Conservation (phyloP, 1,140 invertebrate genomes). For the Drosophila lacteicornis region DNA sequence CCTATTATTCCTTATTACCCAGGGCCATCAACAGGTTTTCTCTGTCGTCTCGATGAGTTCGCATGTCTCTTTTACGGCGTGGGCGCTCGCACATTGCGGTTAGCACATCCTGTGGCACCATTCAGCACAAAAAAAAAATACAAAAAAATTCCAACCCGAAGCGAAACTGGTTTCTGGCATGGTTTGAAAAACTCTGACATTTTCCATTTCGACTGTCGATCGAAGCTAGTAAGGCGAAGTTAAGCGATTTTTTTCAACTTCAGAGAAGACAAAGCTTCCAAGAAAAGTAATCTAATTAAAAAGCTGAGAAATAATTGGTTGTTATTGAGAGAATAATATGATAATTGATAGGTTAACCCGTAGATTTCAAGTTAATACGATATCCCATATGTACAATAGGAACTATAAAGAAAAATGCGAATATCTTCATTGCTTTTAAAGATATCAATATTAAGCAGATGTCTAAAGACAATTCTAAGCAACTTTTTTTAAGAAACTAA, state of each 20-base stretch:
- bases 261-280: not conserved
- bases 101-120: slow-evolving; percentile 56
- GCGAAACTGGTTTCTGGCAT: slow-evolving; percentile 72
- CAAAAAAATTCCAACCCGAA: not conserved
- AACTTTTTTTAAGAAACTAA: not conserved
- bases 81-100: slow-evolving; percentile 44
- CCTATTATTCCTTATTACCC: slow-evolving; percentile 15
- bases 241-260: slow-evolving; percentile 9
- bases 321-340: too few relatives aligned
- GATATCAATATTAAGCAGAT: not conserved
- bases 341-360: too few relatives aligned
- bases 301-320: not conserved
- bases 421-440: not conserved
- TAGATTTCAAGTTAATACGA: too few relatives aligned
- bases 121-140: slow-evolving; percentile 23
- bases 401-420: too few relatives aligned
- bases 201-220: slow-evolving; percentile 39
- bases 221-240: slow-evolving; percentile 5
- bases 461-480: not conserved
- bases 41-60: slow-evolving; percentile 14
- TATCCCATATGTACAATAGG: not conserved
- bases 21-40: slow-evolving; percentile 55
- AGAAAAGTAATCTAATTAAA: not conserved
- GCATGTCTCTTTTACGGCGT: slow-evolving; percentile 32
- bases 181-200: slow-evolving; percentile 58